These are phyloP conservation scores for Sceloporus tristichus DNA, from an alignment of 2,113 vertebrate genomes.

Conservation along the genomic window DNA sequence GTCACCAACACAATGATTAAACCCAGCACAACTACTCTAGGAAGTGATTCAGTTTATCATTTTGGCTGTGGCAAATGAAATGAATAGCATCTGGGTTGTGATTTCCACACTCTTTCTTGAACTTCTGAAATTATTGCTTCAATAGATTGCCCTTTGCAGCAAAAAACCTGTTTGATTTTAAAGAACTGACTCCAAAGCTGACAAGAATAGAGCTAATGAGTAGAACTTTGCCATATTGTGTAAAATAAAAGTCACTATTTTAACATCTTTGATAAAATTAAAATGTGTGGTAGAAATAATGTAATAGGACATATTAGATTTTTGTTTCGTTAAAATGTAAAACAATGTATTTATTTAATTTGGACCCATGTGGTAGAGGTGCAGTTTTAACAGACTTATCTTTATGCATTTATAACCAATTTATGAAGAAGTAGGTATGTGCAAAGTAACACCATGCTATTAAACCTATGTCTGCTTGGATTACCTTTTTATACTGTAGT, in stretches of 20 bases:
- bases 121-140: background rate
- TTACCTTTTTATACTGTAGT: constrained; percentile 51
- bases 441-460: constrained; percentile 31
- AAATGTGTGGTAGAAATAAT: constrained; percentile 46
- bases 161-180: constrained; percentile 36
- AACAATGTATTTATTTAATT: background rate
- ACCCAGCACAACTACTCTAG: no score
- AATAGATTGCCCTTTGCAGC: constrained; percentile 4
- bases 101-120: background rate
- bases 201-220: constrained; percentile 57
- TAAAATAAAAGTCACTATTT: constrained; percentile 62
- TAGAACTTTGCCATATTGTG: constrained; percentile 47
- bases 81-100: background rate
- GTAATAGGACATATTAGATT: constrained; percentile 24
- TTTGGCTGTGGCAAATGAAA: background rate
- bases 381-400: constrained; percentile 23
- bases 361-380: constrained; percentile 1
- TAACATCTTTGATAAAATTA: constrained; percentile 56
- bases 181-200: constrained; percentile 57
- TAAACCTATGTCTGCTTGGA: constrained; percentile 44
- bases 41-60: no score
- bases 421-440: constrained; percentile 10
- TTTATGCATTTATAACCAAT: constrained; percentile 44
- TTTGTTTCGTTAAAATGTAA: constrained; percentile 20
- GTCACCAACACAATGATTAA: no score